Base-by-base conservation (phyloP, 2,888 invertebrate species). In the Drosophila buzzatii region DNA sequence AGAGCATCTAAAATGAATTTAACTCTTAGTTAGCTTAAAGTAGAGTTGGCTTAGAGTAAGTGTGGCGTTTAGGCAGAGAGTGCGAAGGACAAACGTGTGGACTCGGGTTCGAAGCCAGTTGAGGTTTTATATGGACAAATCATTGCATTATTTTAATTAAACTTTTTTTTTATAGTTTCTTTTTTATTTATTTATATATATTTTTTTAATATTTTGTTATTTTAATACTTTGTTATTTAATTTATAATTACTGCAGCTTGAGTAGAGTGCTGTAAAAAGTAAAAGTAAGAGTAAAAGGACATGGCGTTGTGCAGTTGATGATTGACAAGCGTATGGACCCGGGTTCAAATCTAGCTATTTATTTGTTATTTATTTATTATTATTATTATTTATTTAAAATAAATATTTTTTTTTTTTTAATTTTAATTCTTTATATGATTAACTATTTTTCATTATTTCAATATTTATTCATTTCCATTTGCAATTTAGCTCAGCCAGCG, bases 1-100 rank as follows among this genome's bases (percentile, higher is more conserved):
- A 83, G 67, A 0, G 55, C n/a, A 76, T 91, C 91, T 91, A 51
- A 23, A 18, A 16, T 18, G 3, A 7, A 49, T n/a, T 55, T 39
- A 20, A 37, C 12, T n/a, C 2, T 10, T n/a, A 27, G 27, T 5
- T 27, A 27, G 23, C 3, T 23, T 23, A 14, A 20, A 12, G 2
- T 0, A 0, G 1, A 0, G 0, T 2, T 2, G 6, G 3, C 20
- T 14, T 14, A 2, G 7, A 2, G 1, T 23, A 23, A 14, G 2
- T 45, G 16, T 18, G 35, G 20, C 20, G 47, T 9, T 16, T 2
- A 10, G 47, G n/a, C 10, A 47, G n/a, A 4, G n/a, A 5, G 9
- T 27, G 3, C 8, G 47, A 2, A 9, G 8, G 45, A 2, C 2
- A 10, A 2, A 18, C 2, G 20, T 12, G 20, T 4, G 2, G 3